Percentiles rank a stretch among this genome's conserved stretches.
phyloP scores from a whole-genome alignment of 2,888 invertebrate genomes.

The Epinotia brunnichana region DNA sequence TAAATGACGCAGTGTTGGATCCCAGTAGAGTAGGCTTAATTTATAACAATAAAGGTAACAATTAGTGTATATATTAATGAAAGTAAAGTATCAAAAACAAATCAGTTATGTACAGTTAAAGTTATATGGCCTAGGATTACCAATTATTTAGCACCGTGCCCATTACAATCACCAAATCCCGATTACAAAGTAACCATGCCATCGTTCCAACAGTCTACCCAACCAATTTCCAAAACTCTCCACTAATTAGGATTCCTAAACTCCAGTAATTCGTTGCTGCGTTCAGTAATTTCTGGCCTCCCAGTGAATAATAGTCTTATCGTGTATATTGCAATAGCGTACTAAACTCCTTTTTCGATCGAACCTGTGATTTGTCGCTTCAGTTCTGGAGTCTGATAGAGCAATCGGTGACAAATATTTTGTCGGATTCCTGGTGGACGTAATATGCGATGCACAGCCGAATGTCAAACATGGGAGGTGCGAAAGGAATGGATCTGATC shows the following conservation, averaged over 20 bases:
- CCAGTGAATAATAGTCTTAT: not conserved
- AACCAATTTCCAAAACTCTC: constrained; percentile 17
- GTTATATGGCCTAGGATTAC: too few relatives aligned
- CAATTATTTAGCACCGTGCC: too few relatives aligned
- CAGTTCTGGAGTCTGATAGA: not conserved
- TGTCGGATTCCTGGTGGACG: constrained; percentile 38
- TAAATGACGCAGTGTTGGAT: too few relatives aligned
- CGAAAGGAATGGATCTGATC: constrained; percentile 24
- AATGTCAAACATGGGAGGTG: constrained; percentile 18
- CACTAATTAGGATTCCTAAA: constrained; percentile 36
- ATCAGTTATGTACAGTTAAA: too few relatives aligned
- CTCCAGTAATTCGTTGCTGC: constrained; percentile 21
- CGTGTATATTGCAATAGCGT: not conserved
- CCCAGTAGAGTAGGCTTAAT: too few relatives aligned
- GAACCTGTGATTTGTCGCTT: constrained; percentile 8
- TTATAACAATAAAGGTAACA: too few relatives aligned
- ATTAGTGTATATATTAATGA: too few relatives aligned
- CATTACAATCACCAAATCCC: not conserved
- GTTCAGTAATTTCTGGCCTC: not conserved
- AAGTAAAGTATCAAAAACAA: too few relatives aligned
- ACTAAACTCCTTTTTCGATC: not conserved
- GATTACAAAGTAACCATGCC: constrained; percentile 8
- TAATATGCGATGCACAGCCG: constrained; percentile 30
- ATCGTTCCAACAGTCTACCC: constrained; percentile 15
- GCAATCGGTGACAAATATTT: constrained; percentile 43